A percentile compares a stretch with the other conserved stretches of the same genome.
phyloP scores from a whole-genome alignment of 2,113 vertebrate genomes.

The Thalassarche chlororhynchos region DNA sequence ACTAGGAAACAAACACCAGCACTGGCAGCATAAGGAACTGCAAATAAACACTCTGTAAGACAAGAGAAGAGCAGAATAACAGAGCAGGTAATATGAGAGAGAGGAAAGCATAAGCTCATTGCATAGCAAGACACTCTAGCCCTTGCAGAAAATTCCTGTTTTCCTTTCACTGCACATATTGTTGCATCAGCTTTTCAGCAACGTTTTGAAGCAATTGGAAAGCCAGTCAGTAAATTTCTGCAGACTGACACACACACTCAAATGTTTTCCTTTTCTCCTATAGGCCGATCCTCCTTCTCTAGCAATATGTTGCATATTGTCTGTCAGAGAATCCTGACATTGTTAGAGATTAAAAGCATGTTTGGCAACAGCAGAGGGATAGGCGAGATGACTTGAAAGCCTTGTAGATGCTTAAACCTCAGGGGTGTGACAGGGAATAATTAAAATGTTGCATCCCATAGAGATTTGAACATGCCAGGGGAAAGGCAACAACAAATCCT shows the following conservation, averaged over 20 bases:
- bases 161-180: background rate
- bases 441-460: conserved; percentile 5
- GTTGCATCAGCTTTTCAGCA: conserved; percentile 15
- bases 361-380: conserved; percentile 14
- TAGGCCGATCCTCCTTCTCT: background rate
- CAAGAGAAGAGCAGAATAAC: background rate
- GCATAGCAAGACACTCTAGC: background rate
- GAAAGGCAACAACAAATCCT: background rate
- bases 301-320: background rate
- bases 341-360: conserved; percentile 13
- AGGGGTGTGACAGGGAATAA: conserved; percentile 27
- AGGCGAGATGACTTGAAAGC: conserved; percentile 34
- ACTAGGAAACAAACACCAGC: background rate
- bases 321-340: conserved; percentile 19
- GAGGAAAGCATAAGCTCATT: background rate
- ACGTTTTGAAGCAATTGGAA: background rate
- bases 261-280: background rate
- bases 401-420: conserved; percentile 14
- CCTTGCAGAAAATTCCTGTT: background rate
- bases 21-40: background rate
- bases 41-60: background rate
- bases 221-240: background rate
- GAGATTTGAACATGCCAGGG: background rate
- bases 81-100: background rate
- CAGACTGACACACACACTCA: background rate